Percentiles rank a stretch among this genome's conserved stretches.
Conservation (phyloP, 2,888 invertebrate species). For the Micoletzkya japonica region DNA sequence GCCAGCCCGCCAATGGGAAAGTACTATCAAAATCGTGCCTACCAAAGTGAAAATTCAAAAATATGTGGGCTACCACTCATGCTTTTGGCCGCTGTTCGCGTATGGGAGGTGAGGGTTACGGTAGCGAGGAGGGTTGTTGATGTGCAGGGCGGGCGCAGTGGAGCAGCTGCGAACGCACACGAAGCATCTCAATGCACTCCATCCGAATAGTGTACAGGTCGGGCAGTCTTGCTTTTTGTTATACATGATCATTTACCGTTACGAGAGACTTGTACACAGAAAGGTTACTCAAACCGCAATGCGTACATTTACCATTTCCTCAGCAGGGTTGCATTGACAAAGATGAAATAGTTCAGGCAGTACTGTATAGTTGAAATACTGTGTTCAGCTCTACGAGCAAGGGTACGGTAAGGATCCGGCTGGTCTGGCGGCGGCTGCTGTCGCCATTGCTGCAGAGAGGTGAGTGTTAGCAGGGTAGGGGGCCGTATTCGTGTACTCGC, state of each 20-base stretch:
- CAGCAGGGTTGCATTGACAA: background rate
- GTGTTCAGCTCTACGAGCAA: conserved; percentile 91
- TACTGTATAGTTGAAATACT: background rate
- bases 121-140: too few species aligned
- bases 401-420: conserved; percentile 99
- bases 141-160: conserved; percentile 85
- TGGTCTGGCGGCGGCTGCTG: conserved; percentile 95
- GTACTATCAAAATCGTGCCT: too few species aligned
- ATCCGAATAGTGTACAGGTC: conserved; percentile 70
- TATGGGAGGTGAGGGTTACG: too few species aligned
- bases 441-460: conserved; percentile 66
- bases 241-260: too few species aligned
- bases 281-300: background rate
- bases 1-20: too few species aligned
- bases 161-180: conserved; percentile 95
- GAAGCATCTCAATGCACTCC: conserved; percentile 87
- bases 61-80: too few species aligned
- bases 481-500: background rate
- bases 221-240: too few species aligned
- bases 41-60: too few species aligned
- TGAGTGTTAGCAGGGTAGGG: background rate
- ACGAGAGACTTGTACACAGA: background rate
- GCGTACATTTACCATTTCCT: background rate
- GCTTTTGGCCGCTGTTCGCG: too few species aligned
- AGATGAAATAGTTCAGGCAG: background rate